Base-by-base conservation (phyloP, 2,888 invertebrate genomes). In the Timandra comae region DNA sequence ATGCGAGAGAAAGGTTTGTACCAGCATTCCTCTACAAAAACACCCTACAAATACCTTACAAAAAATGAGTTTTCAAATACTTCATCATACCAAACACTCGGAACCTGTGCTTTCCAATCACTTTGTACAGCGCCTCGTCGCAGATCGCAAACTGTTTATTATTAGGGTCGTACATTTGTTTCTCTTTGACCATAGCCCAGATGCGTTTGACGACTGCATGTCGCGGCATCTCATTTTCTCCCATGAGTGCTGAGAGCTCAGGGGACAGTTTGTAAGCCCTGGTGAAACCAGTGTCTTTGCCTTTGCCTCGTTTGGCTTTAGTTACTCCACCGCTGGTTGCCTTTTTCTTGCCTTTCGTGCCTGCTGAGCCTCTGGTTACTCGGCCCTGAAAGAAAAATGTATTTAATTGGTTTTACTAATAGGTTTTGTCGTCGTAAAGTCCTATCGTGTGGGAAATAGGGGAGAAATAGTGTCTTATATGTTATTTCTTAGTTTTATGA, bases 61-160 rank as follows among this genome's bases (percentile, higher is more conserved):
- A 82, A 77, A 97, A 97, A 84, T 97, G 98, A 44, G 91, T 91
- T 79, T 96, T 96, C 55, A 98, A 88, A 77, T 95, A 95, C 75
- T 98, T 98, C 93, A 98, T 94, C 98, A 98, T 98, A 44, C 96
- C 97, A 62, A 98, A 98, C 33, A 95, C 95, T 56, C 95, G 92
- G 89, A 98, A 96, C 58, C 96, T 91, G 70, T 96, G 96, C 1
- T 93, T 92, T 22, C 97, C 96, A 70, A 98, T 94, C 22, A 98
- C 93, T 76, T 94, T 95, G 72, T 91, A 86, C 23, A 98, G 84
- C 31, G 96, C 93, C 32, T 94, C 95, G 68, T 98, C 97, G 77
- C 97, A 97, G 56, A 97, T 93, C 49, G 97, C 97, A 64, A 91
- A 98, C 78, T 97, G 97, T 78, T 95, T 96, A 76, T 98, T 97